These are phyloP conservation scores for Macrostomum cliftonense DNA, from an alignment of 2,888 invertebrate species.

Conservation along the genomic window DNA sequence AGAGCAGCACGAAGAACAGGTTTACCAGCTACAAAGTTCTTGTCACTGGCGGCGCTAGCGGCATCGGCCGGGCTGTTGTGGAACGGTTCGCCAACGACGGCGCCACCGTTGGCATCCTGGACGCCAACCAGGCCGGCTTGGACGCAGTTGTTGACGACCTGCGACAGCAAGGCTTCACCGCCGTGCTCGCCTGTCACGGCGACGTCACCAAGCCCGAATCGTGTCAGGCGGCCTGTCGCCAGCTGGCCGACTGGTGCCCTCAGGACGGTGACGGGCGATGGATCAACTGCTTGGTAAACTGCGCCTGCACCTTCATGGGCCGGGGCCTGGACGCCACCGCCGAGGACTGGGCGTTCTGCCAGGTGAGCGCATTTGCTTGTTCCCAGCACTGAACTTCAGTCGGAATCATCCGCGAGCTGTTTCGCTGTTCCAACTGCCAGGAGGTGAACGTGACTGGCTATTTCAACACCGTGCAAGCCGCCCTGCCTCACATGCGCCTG, in stretches of 20 bases:
- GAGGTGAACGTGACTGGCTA: conserved; percentile 9
- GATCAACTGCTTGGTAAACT: not conserved
- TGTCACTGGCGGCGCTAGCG: conserved; percentile 9
- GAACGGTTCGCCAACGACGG: conserved; percentile 9
- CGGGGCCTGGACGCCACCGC: conserved; percentile 2
- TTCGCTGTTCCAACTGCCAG: not conserved
- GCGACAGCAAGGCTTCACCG: not conserved
- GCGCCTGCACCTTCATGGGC: not conserved
- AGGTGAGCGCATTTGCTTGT: too few relatives aligned
- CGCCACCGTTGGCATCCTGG: conserved; percentile 7
- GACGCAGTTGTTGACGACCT: not conserved
- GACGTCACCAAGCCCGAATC: conserved; percentile 5
- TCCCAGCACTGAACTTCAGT: too few relatives aligned
- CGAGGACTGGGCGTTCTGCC: conserved; percentile 1
- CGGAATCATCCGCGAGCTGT: too few relatives aligned
- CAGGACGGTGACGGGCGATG: not conserved
- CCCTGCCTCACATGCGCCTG: conserved; percentile 4
- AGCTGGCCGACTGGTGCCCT: not conserved
- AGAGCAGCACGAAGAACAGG: not conserved
- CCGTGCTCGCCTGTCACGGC: not conserved
- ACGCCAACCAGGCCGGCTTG: conserved; percentile 1
- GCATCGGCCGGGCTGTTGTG: conserved; percentile 6
- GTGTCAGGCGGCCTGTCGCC: not conserved
- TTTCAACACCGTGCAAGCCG: conserved; percentile 8
- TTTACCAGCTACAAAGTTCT: conserved; percentile 2